Conservation (phyloP, 2,888 invertebrate species). For the Pyrgus malvae region DNA sequence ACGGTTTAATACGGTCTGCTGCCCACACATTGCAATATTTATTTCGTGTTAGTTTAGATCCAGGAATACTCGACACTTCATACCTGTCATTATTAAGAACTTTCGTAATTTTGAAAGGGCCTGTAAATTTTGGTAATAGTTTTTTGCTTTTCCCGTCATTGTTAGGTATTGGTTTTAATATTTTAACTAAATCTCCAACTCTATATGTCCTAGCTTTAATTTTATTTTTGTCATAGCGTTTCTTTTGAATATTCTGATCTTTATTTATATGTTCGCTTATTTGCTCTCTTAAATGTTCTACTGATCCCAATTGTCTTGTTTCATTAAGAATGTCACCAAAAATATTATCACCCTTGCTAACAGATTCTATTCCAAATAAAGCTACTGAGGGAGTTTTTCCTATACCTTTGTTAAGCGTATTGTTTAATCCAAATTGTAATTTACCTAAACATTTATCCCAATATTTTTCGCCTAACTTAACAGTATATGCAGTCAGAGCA, state of each 20-base stretch:
- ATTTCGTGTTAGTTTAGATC: not conserved
- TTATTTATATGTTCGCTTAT: not conserved
- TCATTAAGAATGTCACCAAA: not conserved
- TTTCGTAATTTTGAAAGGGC: conserved; percentile 5
- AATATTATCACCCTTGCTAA: not conserved
- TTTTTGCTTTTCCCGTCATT: conserved; percentile 11
- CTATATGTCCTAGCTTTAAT: not conserved
- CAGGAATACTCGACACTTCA: conserved; percentile 5
- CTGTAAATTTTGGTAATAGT: conserved; percentile 2
- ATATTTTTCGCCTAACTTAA: not conserved
- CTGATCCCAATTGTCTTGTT: not conserved
- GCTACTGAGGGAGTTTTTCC: not conserved
- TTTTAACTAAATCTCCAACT: conserved; percentile 2
- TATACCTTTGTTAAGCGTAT: not conserved
- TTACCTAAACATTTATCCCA: not conserved
- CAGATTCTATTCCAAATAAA: not conserved
- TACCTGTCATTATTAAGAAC: conserved; percentile 2
- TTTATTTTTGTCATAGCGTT: not conserved
- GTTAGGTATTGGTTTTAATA: not conserved
- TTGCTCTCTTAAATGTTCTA: not conserved
- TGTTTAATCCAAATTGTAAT: not conserved
- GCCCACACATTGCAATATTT: not conserved
- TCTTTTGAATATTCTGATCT: not conserved
- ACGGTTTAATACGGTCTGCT: not conserved
- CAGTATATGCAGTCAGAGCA: not conserved